A percentile compares a stretch with the other conserved stretches of the same genome.
These are phyloP conservation scores for Tridacna gigas DNA, from an alignment of 2,888 invertebrate species.

Conservation along the genomic window DNA sequence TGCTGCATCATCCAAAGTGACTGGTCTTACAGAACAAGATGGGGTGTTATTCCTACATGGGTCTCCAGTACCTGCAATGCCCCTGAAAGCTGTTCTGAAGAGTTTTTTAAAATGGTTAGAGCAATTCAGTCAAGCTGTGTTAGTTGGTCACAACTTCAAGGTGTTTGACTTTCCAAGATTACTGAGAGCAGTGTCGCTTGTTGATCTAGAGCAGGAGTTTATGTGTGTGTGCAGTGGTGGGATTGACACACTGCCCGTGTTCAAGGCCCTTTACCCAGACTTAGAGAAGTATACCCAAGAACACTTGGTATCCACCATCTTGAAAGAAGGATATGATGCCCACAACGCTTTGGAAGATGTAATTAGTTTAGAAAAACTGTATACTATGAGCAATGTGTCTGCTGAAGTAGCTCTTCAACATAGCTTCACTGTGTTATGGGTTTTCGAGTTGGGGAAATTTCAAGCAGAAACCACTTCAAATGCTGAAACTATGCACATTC, in stretches of 20 bases:
- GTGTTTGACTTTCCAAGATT: conserved; percentile 25
- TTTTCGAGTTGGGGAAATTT: neutral
- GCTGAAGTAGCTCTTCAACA: neutral
- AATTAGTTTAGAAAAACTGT: conserved; percentile 15
- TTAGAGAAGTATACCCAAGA: conserved; percentile 22
- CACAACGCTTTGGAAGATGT: conserved; percentile 31
- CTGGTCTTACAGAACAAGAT: conserved; percentile 27
- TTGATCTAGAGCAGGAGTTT: neutral
- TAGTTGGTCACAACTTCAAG: conserved; percentile 20
- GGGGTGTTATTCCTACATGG: conserved; percentile 26
- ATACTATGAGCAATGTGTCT: neutral
- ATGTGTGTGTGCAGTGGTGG: conserved; percentile 7
- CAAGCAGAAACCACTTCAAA: neutral
- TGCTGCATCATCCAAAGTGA: conserved; percentile 30
- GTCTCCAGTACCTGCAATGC: conserved; percentile 25
- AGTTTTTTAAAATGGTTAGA: conserved; percentile 11
- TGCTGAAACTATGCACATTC: neutral
- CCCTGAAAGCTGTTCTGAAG: conserved; percentile 12
- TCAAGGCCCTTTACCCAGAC: conserved; percentile 24
- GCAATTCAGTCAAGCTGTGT: neutral
- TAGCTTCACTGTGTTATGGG: neutral
- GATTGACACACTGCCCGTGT: conserved; percentile 18
- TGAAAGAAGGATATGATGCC: conserved; percentile 16
- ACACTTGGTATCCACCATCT: neutral
- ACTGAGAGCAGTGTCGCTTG: neutral